Base-by-base conservation (phyloP, 2,113 vertebrate species). In the Fukomys damarensis region DNA sequence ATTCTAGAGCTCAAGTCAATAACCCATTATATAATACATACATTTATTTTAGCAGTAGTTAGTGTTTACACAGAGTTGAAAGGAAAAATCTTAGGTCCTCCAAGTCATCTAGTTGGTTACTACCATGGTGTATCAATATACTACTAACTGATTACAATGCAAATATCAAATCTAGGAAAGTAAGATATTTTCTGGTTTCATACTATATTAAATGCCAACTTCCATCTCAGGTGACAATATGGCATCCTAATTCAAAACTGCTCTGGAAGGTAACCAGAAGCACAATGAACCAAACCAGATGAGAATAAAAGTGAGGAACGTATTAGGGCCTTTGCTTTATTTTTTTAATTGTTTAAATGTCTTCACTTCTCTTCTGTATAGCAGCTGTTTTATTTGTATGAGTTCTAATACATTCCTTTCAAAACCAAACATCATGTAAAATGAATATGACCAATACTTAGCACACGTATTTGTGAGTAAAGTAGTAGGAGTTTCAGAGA, bases 241-340 rank as follows among this genome's bases (percentile, higher is more conserved):
- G 96, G 96, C 65, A 94, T 52, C 85, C 65, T 94, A 82, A 68
- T 49, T 94, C 77, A 88, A 76, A 96, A 43, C 58, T 93, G 49
- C 10, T 63, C 14, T 80, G 85, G 54, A 72, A 96, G 80, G 26
- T 70, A 96, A 94, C 43, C 35, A 94, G 83, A 79, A 11, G 2
- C 16, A 85, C 46, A 43, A 49, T 26, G 49, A 86, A 80, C 10
- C 49, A 94, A 82, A 79, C 5, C 5, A 96, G 49, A 93, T 20
- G 19, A 92, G 81, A 95, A 30, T n/a, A 95, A 94, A 94, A 97
- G 52, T 81, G 19, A 89, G 72, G 56, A 98, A 68, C 54, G 74
- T 54, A 9, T 58, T 87, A 93, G 24, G 38, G 28, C 6, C 87
- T 94, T 93, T 86, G 63, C 24, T 65, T 84, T 46, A 84, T 24